Conservation (phyloP, 2,113 vertebrate species). For the Xyrauchen texanus region DNA sequence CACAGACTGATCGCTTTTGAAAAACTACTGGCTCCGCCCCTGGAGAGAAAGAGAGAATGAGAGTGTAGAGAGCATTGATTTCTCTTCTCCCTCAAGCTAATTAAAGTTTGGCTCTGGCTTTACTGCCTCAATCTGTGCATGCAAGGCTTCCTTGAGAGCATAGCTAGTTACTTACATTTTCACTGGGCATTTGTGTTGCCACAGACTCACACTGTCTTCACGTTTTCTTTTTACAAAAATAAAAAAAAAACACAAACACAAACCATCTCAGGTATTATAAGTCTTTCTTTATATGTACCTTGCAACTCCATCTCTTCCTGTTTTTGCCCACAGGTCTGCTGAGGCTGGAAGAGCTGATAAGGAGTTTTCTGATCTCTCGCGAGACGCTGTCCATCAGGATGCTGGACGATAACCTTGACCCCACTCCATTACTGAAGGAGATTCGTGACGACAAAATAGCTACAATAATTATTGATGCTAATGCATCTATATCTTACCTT, state of each 20-base stretch:
- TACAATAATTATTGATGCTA: slow-evolving; percentile 89
- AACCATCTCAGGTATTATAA: background rate
- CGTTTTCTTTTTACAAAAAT: too few relatives aligned
- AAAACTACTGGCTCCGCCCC: too few relatives aligned
- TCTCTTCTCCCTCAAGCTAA: slow-evolving; percentile 54
- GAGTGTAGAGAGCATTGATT: slow-evolving; percentile 53
- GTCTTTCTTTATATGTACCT: background rate
- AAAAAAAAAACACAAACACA: slow-evolving; percentile 18
- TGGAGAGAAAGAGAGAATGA: slow-evolving; percentile 41
- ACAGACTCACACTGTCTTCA: background rate
- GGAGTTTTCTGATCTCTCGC: slow-evolving; percentile 87
- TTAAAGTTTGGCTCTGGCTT: slow-evolving; percentile 57
- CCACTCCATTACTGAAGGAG: slow-evolving; percentile 87
- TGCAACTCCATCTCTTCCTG: background rate
- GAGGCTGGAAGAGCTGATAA: slow-evolving; percentile 85
- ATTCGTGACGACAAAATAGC: slow-evolving; percentile 90
- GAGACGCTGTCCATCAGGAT: slow-evolving; percentile 86
- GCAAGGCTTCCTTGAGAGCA: slow-evolving; percentile 42
- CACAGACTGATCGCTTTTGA: too few relatives aligned
- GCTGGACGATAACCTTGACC: slow-evolving; percentile 84
- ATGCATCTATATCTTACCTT: slow-evolving; percentile 84
- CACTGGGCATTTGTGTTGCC: slow-evolving; percentile 23
- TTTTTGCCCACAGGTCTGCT: slow-evolving; percentile 78
- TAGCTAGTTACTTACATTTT: slow-evolving; percentile 54
- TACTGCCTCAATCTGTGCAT: slow-evolving; percentile 43